Evolutionary conservation across 2,888 invertebrate species (phyloP).

Genomic region (Orthosia incerta): DNA sequence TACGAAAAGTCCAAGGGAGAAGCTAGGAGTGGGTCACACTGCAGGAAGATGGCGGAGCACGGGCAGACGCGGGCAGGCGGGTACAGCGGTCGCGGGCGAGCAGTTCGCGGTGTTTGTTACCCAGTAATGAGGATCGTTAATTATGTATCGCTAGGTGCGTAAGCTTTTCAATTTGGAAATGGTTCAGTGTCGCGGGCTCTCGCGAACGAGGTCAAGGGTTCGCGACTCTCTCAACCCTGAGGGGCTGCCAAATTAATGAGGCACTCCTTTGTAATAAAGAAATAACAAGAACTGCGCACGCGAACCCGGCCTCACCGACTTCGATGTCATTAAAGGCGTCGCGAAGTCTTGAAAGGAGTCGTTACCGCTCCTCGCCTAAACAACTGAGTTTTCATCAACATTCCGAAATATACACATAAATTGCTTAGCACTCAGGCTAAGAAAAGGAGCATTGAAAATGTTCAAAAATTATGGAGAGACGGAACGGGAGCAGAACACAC

Average conservation of each 20-base stretch:
- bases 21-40: conserved; percentile 51
- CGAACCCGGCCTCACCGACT: conserved; percentile 86
- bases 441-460: conserved; percentile 64
- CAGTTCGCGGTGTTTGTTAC: conserved; percentile 79
- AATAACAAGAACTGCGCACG: conserved; percentile 91
- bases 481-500: background rate
- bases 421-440: conserved; percentile 72
- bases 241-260: conserved; percentile 91
- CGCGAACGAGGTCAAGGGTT: conserved; percentile 90
- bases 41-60: conserved; percentile 48
- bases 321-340: conserved; percentile 89
- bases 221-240: conserved; percentile 89
- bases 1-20: conserved; percentile 67
- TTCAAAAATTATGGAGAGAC: conserved; percentile 47
- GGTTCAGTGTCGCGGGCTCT: conserved; percentile 86
- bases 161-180: conserved; percentile 82
- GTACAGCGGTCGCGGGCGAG: conserved; percentile 52
- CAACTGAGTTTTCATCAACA: conserved; percentile 84
- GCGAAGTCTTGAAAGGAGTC: conserved; percentile 86
- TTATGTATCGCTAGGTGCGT: conserved; percentile 90
- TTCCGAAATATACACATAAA: conserved; percentile 78
- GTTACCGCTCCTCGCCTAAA: conserved; percentile 87
- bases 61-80: conserved; percentile 29
- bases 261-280: conserved; percentile 91
- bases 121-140: conserved; percentile 90